Evolutionary conservation across 2,113 vertebrate genomes (phyloP).

Genomic region (Corvus hawaiiensis): DNA sequence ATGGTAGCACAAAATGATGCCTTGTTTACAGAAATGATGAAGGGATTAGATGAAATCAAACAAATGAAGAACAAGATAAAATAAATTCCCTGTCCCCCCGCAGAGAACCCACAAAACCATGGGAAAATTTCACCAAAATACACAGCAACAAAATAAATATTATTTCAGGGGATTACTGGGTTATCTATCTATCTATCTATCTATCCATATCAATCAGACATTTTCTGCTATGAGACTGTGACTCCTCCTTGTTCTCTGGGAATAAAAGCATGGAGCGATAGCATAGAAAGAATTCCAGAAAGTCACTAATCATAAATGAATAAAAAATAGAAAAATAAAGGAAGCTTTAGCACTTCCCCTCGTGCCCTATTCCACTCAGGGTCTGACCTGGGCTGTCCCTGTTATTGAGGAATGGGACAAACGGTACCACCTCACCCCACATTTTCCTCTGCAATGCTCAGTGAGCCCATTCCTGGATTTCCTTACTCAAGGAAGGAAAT

Average conservation of each 20-base stretch:
- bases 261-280: fast-evolving
- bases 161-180: neutral
- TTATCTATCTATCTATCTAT: neutral
- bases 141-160: neutral
- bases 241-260: neutral
- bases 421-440: fast-evolving
- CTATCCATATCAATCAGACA: neutral
- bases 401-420: fast-evolving
- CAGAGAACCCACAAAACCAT: neutral
- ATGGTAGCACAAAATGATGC: neutral
- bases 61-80: fast-evolving
- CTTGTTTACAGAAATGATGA: neutral
- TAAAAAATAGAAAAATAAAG: neutral
- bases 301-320: neutral
- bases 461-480: neutral
- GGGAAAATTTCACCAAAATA: neutral
- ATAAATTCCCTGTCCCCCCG: too few species aligned
- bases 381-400: neutral
- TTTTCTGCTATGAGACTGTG: neutral
- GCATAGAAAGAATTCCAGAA: neutral
- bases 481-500: neutral
- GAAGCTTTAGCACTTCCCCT: neutral
- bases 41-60: neutral
- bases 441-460: fast-evolving
- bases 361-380: neutral